Evolutionary conservation across 2,113 vertebrate species (phyloP).

Genomic region (Xenopus tropicalis): DNA sequence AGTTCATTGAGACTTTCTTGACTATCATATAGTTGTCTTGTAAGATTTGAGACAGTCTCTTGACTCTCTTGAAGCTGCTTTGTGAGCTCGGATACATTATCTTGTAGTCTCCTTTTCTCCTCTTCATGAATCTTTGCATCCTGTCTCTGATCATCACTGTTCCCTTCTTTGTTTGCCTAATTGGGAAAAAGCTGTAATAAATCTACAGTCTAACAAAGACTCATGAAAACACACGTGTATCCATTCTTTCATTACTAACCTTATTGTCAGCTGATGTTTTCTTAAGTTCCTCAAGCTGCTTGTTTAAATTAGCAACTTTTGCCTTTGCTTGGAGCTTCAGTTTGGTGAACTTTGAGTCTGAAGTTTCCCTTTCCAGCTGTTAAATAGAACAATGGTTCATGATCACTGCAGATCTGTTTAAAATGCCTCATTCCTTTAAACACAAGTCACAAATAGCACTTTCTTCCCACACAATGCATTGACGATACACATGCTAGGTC

Average conservation of each 20-base stretch:
- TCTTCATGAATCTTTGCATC: slow-evolving; percentile 40
- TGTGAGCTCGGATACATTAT: slow-evolving; percentile 20
- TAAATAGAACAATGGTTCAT: neutral
- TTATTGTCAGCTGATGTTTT: slow-evolving; percentile 52
- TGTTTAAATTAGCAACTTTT: slow-evolving; percentile 80
- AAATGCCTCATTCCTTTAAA: neutral
- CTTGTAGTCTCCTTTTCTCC: neutral
- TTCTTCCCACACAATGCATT: too few relatives aligned
- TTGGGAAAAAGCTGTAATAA: neutral
- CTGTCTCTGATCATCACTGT: neutral
- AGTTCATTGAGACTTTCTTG: slow-evolving; percentile 14
- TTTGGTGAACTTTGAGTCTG: slow-evolving; percentile 81
- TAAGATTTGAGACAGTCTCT: slow-evolving; percentile 1
- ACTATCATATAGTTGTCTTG: slow-evolving; percentile 18
- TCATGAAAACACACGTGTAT: too few relatives aligned
- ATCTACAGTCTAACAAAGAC: too few relatives aligned
- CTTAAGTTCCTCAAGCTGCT: slow-evolving; percentile 80
- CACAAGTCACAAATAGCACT: neutral
- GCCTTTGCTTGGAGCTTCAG: slow-evolving; percentile 92
- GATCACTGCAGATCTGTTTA: neutral
- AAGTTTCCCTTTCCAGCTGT: slow-evolving; percentile 80
- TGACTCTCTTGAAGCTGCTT: slow-evolving; percentile 27
- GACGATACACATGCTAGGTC: too few relatives aligned
- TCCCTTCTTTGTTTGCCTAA: slow-evolving; percentile 1
- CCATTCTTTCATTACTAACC: neutral